phyloP scores from a whole-genome alignment of 2,113 vertebrate genomes.

The Dicrurus megarhynchus region DNA sequence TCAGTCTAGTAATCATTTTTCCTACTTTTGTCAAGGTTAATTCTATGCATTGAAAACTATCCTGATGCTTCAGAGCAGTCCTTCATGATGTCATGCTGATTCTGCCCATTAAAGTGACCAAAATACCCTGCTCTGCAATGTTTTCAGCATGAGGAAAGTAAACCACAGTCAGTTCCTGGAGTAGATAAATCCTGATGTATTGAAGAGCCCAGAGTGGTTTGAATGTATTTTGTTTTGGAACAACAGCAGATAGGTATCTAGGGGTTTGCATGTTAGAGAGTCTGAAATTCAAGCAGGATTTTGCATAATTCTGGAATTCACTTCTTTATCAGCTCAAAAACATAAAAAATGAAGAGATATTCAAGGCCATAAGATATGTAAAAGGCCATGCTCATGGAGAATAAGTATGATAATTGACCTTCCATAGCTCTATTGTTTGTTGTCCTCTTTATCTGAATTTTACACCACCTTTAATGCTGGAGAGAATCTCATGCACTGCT shows the following conservation, averaged over 20 bases:
- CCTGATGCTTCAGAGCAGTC: neutral
- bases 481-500: neutral
- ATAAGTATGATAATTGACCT: neutral
- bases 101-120: neutral
- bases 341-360: neutral
- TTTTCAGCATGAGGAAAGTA: neutral
- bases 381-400: neutral
- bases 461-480: neutral
- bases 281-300: neutral
- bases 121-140: neutral
- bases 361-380: neutral
- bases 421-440: neutral
- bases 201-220: neutral
- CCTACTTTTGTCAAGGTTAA: neutral
- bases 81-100: neutral
- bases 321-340: neutral
- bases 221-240: neutral
- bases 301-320: neutral
- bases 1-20: neutral
- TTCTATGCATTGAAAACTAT: neutral
- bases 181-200: neutral
- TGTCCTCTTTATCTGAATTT: neutral
- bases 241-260: neutral
- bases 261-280: neutral
- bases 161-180: neutral